Evolutionary conservation across 2,113 vertebrate genomes (phyloP).

Genomic region (Cynocephalus volans): DNA sequence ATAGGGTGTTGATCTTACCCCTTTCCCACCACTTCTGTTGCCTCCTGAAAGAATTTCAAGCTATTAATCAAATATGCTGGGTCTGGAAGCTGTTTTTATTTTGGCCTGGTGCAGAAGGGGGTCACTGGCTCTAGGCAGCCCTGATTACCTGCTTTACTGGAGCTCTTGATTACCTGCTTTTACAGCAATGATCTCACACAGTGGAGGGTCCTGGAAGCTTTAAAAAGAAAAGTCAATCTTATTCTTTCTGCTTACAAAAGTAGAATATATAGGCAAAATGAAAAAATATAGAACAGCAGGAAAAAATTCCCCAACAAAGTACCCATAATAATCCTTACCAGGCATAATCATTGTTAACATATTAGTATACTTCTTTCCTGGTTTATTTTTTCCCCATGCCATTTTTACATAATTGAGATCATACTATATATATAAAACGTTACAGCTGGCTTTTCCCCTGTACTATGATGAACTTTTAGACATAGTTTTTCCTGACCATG

Average conservation of each 20-base stretch:
- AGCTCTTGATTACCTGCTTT: conserved; percentile 71
- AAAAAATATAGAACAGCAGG: conserved; percentile 68
- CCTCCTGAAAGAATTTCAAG: conserved; percentile 68
- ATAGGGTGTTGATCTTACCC: conserved; percentile 79
- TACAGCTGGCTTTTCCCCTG: conserved; percentile 17
- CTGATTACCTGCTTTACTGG: conserved; percentile 73
- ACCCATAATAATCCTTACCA: conserved; percentile 52
- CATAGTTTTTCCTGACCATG: conserved; percentile 32
- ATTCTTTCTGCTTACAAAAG: conserved; percentile 73
- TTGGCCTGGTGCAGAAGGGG: conserved; percentile 34
- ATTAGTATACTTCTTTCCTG: conserved; percentile 34
- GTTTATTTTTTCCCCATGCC: conserved; percentile 40
- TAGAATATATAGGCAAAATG: conserved; percentile 74
- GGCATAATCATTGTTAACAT: background rate
- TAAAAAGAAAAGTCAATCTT: conserved; percentile 72
- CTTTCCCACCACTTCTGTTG: conserved; percentile 64
- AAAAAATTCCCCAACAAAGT: conserved; percentile 34
- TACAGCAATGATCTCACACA: conserved; percentile 64
- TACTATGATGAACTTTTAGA: background rate
- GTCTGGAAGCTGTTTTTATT: conserved; percentile 72
- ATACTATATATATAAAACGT: background rate
- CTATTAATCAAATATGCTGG: conserved; percentile 71
- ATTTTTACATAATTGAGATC: conserved; percentile 44
- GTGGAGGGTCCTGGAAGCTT: conserved; percentile 74
- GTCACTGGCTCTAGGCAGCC: background rate